A percentile compares a stretch with the other conserved stretches of the same genome.
Evolutionary conservation across 2,888 invertebrate species (phyloP).

Genomic region (Dicranocentrus wangi): DNA sequence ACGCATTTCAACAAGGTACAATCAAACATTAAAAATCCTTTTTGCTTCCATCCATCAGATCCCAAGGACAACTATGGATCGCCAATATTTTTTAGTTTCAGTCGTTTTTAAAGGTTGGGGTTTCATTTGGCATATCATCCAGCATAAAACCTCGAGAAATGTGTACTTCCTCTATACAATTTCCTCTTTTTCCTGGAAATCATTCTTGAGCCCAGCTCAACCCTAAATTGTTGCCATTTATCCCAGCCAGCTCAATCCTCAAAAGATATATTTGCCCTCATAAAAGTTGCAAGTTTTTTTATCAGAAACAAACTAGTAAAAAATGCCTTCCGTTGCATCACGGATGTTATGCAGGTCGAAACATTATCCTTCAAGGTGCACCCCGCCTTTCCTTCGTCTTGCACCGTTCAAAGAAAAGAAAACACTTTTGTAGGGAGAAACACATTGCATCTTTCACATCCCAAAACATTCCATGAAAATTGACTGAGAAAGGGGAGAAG

Average conservation of each 20-base stretch:
- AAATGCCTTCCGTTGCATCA: background rate
- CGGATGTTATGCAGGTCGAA: constrained; percentile 4
- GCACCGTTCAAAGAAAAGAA: background rate
- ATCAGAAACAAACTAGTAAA: too few species aligned
- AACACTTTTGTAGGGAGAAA: constrained; percentile 20
- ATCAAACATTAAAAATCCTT: too few species aligned
- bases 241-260: constrained; percentile 22
- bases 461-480: background rate
- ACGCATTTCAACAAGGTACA: too few species aligned
- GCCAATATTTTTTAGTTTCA: too few species aligned
- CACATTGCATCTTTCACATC: constrained; percentile 15
- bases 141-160: too few species aligned
- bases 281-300: constrained; percentile 37
- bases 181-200: background rate
- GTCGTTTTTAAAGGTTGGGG: too few species aligned
- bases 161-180: background rate
- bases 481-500: background rate
- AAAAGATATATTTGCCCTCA: constrained; percentile 25
- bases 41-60: too few species aligned
- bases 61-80: too few species aligned
- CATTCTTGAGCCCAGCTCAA: background rate
- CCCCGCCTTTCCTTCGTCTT: too few species aligned
- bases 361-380: background rate
- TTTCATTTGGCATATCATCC: too few species aligned
- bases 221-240: constrained; percentile 26